phyloP scores from a whole-genome alignment of 2,888 invertebrate genomes.

The Xanthia icteritia region DNA sequence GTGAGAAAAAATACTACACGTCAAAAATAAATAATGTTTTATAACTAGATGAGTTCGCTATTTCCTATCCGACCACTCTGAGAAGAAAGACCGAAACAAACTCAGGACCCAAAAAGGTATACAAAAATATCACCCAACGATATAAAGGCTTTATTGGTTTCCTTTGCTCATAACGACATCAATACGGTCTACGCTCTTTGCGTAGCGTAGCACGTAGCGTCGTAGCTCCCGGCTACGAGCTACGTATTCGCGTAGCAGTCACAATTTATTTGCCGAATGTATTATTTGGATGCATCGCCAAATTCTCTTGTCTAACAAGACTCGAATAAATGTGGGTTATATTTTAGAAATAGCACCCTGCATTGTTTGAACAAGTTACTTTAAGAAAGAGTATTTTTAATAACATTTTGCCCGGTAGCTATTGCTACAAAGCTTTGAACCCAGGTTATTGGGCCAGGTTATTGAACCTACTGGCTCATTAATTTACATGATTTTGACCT shows the following conservation, averaged over 20 bases:
- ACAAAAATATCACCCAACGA: constrained; percentile 18
- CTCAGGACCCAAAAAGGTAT: not conserved
- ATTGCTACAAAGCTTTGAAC: not conserved
- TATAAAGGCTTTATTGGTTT: constrained; percentile 42
- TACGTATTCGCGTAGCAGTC: constrained; percentile 55
- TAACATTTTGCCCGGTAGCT: not conserved
- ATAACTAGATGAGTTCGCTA: not conserved
- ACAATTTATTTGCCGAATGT: constrained; percentile 46
- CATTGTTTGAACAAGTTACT: not conserved
- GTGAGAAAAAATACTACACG: not conserved
- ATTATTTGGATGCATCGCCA: constrained; percentile 53
- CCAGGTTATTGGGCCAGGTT: no score
- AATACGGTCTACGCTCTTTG: constrained; percentile 37
- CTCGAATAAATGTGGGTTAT: constrained; percentile 13
- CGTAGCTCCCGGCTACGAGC: constrained; percentile 64
- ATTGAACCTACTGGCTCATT: not conserved
- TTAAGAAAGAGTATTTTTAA: not conserved
- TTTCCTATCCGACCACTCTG: not conserved
- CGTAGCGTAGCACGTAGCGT: constrained; percentile 45
- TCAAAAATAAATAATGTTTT: not conserved
- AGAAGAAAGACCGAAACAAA: not conserved
- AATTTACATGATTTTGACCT: not conserved
- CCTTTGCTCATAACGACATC: constrained; percentile 34
- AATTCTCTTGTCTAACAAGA: constrained; percentile 40
- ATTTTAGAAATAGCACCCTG: not conserved